A percentile compares a stretch with the other conserved stretches of the same genome.
Evolutionary conservation across 2,888 invertebrate genomes (phyloP).

Genomic region (Agrilus biguttatus): DNA sequence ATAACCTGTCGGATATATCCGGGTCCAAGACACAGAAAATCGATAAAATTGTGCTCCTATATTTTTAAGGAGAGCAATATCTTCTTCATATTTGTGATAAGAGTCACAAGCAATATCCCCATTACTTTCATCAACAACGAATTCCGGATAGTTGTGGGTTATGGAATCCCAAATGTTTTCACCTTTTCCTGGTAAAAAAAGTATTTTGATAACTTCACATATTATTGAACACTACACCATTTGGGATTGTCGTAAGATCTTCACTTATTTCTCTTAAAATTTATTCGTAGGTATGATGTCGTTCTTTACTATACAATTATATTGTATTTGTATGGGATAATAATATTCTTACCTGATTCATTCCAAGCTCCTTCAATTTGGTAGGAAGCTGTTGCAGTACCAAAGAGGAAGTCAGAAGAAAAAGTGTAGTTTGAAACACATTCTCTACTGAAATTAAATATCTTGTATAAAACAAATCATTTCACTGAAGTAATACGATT

Average conservation of each 20-base stretch:
- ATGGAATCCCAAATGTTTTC: slow-evolving; percentile 38
- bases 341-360: slow-evolving; percentile 25
- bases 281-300: slow-evolving; percentile 2
- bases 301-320: slow-evolving; percentile 23
- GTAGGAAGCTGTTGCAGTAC: slow-evolving; percentile 39
- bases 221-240: slow-evolving; percentile 7
- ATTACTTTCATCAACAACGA: slow-evolving; percentile 33
- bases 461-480: too few species aligned
- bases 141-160: slow-evolving; percentile 33
- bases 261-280: neutral
- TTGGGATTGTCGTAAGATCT: too few species aligned
- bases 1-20: slow-evolving; percentile 49
- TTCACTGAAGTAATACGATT: too few species aligned
- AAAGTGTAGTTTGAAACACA: slow-evolving; percentile 17
- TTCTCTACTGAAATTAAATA: too few species aligned
- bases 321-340: slow-evolving; percentile 8
- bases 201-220: too few species aligned
- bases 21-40: slow-evolving; percentile 48
- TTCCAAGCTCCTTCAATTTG: slow-evolving; percentile 44
- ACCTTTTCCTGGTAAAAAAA: slow-evolving; percentile 21
- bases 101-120: slow-evolving; percentile 53
- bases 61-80: slow-evolving; percentile 40
- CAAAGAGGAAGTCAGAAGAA: slow-evolving; percentile 39
- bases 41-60: slow-evolving; percentile 43
- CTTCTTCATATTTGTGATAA: slow-evolving; percentile 47